These are phyloP conservation scores for Polypterus senegalus DNA, from an alignment of 2,113 vertebrate species.

Conservation along the genomic window DNA sequence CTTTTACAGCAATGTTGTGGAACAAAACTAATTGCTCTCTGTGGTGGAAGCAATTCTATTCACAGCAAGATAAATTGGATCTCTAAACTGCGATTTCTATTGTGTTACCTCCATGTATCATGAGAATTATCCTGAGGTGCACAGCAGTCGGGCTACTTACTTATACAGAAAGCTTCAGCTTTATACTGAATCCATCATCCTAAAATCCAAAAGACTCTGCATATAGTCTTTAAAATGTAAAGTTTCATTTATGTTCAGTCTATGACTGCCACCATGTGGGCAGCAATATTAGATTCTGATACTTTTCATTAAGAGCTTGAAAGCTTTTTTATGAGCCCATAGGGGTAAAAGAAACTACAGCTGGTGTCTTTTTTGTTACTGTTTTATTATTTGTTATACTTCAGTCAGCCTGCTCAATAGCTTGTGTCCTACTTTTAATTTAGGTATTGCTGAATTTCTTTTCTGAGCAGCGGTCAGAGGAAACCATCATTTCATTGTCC, in stretches of 20 bases:
- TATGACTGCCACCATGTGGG: constrained; percentile 20
- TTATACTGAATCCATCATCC: constrained; percentile 30
- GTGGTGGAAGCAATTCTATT: constrained; percentile 52
- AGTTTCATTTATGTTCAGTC: background rate
- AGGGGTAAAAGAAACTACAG: too few species aligned
- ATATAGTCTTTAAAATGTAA: background rate
- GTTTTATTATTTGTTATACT: too few species aligned
- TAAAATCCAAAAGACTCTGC: constrained; percentile 5
- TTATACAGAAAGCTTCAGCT: constrained; percentile 32
- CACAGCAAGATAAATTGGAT: constrained; percentile 61
- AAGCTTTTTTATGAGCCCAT: too few species aligned
- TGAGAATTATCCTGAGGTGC: constrained; percentile 40
- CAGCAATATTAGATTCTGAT: background rate
- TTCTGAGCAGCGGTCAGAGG: too few species aligned
- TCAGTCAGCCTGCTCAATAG: too few species aligned
- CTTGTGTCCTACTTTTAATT: too few species aligned
- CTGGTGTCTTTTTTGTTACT: too few species aligned
- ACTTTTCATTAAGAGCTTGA: too few species aligned
- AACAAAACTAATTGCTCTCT: constrained; percentile 58
- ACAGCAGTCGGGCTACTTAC: constrained; percentile 43
- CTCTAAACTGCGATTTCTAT: constrained; percentile 51
- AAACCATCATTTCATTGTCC: too few species aligned
- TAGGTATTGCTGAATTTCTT: too few species aligned
- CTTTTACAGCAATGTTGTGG: constrained; percentile 34
- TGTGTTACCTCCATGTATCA: constrained; percentile 38